phyloP scores from a whole-genome alignment of 1,140 invertebrate species.

The Eciton burchellii region DNA sequence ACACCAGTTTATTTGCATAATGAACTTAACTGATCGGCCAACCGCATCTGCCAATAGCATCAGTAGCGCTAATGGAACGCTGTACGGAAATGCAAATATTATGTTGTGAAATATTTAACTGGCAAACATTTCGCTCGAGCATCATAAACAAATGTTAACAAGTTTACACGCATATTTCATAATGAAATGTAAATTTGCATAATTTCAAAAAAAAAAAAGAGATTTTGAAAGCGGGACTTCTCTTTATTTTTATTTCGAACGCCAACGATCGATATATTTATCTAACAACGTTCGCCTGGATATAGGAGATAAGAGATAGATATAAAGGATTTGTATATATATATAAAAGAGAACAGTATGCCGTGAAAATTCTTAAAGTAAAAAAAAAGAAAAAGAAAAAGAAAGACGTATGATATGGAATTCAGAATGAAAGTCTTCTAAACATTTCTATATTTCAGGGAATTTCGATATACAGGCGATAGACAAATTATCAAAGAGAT shows the following conservation, averaged over 20 bases:
- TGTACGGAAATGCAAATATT: neutral
- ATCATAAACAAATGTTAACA: neutral
- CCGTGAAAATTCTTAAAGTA: neutral
- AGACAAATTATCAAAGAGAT: conserved; percentile 90
- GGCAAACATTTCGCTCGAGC: neutral
- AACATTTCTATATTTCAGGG: conserved; percentile 83
- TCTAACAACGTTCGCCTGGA: neutral
- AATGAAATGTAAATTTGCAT: neutral
- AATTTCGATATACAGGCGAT: conserved; percentile 91
- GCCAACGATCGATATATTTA: neutral
- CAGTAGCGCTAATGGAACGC: neutral
- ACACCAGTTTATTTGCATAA: neutral
- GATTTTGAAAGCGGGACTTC: neutral
- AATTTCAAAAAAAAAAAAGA: neutral
- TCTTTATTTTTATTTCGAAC: neutral
- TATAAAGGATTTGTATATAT: too few relatives aligned
- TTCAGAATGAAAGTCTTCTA: neutral
- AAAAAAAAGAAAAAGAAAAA: neutral
- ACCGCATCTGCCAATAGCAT: too few relatives aligned
- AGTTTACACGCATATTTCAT: neutral
- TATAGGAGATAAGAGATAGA: too few relatives aligned
- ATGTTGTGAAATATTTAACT: neutral
- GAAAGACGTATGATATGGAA: too few relatives aligned
- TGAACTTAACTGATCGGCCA: too few relatives aligned
- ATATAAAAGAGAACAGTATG: neutral